These are phyloP conservation scores for Dermochelys coriacea DNA, from an alignment of 2,797 vertebrate species.

Conservation along the genomic window DNA sequence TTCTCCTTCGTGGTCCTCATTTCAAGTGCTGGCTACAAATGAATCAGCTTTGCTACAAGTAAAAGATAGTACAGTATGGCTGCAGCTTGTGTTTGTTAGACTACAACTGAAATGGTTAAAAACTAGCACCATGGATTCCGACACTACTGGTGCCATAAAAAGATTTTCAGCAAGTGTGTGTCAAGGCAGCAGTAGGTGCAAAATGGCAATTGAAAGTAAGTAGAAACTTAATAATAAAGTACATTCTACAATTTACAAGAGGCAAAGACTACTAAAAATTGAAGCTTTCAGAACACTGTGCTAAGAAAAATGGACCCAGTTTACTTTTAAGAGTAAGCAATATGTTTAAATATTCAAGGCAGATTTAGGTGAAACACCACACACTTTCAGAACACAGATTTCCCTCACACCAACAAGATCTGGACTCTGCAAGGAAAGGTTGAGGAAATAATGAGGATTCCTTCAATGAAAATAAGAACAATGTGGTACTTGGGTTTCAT, in stretches of 20 bases:
- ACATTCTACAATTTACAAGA: not conserved
- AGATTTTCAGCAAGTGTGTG: not conserved
- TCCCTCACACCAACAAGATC: too few relatives aligned
- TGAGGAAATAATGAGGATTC: not conserved
- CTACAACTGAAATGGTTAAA: not conserved
- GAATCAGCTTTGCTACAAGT: not conserved
- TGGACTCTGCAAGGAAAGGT: not conserved
- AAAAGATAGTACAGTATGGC: fast-evolving
- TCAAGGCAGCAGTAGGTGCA: not conserved
- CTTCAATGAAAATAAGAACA: not conserved
- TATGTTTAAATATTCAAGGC: not conserved
- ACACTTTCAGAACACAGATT: not conserved
- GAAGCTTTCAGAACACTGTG: not conserved
- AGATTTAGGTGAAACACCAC: not conserved
- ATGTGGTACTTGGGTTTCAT: not conserved
- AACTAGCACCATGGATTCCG: not conserved
- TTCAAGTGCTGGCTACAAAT: not conserved
- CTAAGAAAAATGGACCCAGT: not conserved
- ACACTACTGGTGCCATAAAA: not conserved
- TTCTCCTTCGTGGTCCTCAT: not conserved
- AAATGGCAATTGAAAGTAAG: not conserved
- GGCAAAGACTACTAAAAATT: not conserved
- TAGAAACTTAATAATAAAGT: not conserved
- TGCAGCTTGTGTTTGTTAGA: not conserved
- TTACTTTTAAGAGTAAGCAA: not conserved